Percentiles rank a stretch among this genome's conserved stretches.
Evolutionary conservation across 1,140 invertebrate species (phyloP).

Genomic region (Macrosteles quadrilineatus): DNA sequence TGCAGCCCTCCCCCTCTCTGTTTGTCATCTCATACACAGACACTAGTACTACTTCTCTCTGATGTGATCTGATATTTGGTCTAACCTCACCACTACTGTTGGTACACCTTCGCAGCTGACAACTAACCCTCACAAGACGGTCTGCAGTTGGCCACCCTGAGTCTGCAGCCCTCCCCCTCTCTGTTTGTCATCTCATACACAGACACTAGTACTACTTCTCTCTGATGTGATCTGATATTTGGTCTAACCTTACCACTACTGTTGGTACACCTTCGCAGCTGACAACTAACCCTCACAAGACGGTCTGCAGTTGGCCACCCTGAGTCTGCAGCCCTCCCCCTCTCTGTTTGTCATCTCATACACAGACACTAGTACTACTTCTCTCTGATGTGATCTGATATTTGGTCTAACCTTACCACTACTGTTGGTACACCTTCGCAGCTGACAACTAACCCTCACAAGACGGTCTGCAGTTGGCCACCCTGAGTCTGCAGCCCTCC

Average conservation of each 20-base stretch:
- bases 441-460: constrained; percentile 22
- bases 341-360: constrained; percentile 1
- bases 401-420: constrained; percentile 75
- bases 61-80: too few species aligned
- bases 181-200: constrained; percentile 2
- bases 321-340: neutral
- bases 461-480: neutral
- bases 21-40: constrained; percentile 1
- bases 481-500: neutral
- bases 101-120: neutral
- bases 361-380: neutral
- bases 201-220: neutral
- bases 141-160: neutral
- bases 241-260: constrained; percentile 70
- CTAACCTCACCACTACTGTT: constrained; percentile 66
- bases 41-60: constrained; percentile 3
- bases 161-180: neutral
- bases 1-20: neutral
- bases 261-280: neutral
- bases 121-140: constrained; percentile 19
- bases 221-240: too few species aligned
- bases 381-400: neutral
- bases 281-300: constrained; percentile 18
- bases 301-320: neutral
- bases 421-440: constrained; percentile 15